A percentile compares a stretch with the other conserved stretches of the same genome.
phyloP scores from a whole-genome alignment of 1,140 invertebrate species.

The Contarinia nasturtii region DNA sequence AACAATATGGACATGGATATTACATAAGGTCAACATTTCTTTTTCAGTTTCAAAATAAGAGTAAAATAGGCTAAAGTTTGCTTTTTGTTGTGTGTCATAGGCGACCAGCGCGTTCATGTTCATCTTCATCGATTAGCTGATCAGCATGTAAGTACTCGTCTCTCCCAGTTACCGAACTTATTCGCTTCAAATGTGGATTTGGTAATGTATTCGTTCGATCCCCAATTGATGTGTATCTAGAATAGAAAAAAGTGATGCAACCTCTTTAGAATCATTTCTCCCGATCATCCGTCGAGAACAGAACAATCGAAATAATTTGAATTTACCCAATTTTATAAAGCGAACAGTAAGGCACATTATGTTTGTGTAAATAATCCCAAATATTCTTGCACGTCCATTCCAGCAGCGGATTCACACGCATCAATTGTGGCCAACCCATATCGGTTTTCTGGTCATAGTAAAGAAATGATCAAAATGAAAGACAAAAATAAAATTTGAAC shows the following conservation, averaged over 20 bases:
- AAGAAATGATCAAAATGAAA: constrained; percentile 1
- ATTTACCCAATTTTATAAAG: constrained; percentile 68
- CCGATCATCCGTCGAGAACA: too few species aligned
- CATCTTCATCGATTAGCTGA: constrained; percentile 39
- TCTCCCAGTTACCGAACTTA: constrained; percentile 24
- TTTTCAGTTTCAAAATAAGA: too few species aligned
- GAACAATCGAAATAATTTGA: too few species aligned
- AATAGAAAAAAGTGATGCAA: constrained; percentile 6
- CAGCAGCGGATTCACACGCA: constrained; percentile 72
- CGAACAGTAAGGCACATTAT: constrained; percentile 69
- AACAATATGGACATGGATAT: too few species aligned
- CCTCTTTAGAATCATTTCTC: too few species aligned
- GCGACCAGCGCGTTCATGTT: constrained; percentile 53
- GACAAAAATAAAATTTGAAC: not conserved
- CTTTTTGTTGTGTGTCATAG: not conserved
- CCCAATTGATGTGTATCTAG: constrained; percentile 72
- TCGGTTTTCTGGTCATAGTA: constrained; percentile 49
- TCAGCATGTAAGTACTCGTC: constrained; percentile 59
- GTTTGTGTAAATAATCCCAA: constrained; percentile 65
- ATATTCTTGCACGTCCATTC: constrained; percentile 79
- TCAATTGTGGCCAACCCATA: constrained; percentile 65
- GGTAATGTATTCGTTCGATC: constrained; percentile 53
- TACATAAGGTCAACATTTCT: too few species aligned
- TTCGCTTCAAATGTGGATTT: constrained; percentile 49
- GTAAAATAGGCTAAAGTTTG: too few species aligned